Evolutionary conservation across 2,113 vertebrate genomes (phyloP), one percentile per base, ranked within the genome.

Genomic region (Xenopus laevis): DNA sequence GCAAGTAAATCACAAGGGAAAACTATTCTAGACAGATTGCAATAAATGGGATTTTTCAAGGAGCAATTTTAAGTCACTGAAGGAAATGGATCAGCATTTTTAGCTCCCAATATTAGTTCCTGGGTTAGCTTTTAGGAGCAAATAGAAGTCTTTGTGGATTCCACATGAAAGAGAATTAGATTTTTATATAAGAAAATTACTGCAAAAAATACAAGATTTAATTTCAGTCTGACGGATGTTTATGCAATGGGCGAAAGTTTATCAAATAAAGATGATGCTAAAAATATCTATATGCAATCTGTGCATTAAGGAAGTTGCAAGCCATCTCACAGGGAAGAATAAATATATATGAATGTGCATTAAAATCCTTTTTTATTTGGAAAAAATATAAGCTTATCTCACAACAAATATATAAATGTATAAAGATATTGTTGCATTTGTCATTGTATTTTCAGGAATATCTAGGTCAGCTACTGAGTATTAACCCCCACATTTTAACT

Each of bases 111-210:
- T 45, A 58, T 23, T 30, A 40, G 53, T 58, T 71, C 69, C 46
- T 17, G 59, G 50, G 58, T 50, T 33, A 74, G 72, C 30, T 47
- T 67, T 60, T 46, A 45, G 72, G 58, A 27, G 52, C 12, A 47
- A 27, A 60, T 59, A 20, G 53, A 59, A 46, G 17, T 59, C 72
- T 40, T 67, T 15, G 47, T 30, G 53, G 72, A 59, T 60, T 67
- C 15, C 16, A 66, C 33, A 74, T 66, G 53, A 74, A 74, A 74
- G 63, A 59, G 46, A 74, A 73, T 59, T 20, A 27, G n/a, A 74
- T 57, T 57, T 40, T 40, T 18, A 66, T 46, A 59, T 63, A 47
- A 47, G 20, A 27, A 30, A 55, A 18, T 65, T 57, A 55, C 55
- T 13, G 16, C 0, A 4, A 65, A 30, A 9, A 46, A 58, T 46